Percentiles rank a stretch among this genome's conserved stretches.
These are phyloP conservation scores for Apocrypta bakeri DNA, from an alignment of 1,140 invertebrate genomes.

Conservation along the genomic window DNA sequence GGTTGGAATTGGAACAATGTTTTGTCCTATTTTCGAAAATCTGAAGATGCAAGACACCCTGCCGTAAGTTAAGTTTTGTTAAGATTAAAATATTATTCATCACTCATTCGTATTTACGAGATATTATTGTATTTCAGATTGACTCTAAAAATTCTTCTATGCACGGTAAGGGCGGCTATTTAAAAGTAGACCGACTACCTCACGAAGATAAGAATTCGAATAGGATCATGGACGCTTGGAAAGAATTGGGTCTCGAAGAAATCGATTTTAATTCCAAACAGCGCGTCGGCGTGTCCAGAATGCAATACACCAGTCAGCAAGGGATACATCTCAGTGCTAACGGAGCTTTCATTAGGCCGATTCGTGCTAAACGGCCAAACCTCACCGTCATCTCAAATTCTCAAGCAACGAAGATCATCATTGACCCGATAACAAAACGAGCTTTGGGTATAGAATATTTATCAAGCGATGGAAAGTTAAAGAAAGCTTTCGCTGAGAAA, in stretches of 20 bases:
- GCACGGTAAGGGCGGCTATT: not conserved
- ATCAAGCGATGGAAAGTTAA: not conserved
- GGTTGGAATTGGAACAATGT: conserved; percentile 5
- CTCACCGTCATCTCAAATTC: not conserved
- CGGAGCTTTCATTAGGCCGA: conserved; percentile 14
- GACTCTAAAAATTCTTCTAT: not conserved
- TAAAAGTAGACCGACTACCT: not conserved
- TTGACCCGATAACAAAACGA: not conserved
- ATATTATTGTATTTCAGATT: not conserved
- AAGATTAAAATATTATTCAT: not conserved
- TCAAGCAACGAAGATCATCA: conserved; percentile 12
- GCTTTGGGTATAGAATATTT: not conserved
- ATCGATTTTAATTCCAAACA: conserved; percentile 11
- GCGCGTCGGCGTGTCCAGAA: not conserved
- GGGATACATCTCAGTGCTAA: conserved; percentile 1
- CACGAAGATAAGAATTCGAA: not conserved
- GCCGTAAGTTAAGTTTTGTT: not conserved
- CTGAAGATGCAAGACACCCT: conserved; percentile 7
- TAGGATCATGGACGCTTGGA: not conserved
- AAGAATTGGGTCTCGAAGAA: conserved; percentile 7
- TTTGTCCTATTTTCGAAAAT: conserved; percentile 27
- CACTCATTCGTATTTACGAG: not conserved
- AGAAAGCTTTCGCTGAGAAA: not conserved
- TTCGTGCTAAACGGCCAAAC: conserved; percentile 11
- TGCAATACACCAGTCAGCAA: not conserved